A percentile compares a stretch with the other conserved stretches of the same genome.
phyloP scores from a whole-genome alignment of 2,113 vertebrate genomes.

The Gymnobelideus leadbeateri region DNA sequence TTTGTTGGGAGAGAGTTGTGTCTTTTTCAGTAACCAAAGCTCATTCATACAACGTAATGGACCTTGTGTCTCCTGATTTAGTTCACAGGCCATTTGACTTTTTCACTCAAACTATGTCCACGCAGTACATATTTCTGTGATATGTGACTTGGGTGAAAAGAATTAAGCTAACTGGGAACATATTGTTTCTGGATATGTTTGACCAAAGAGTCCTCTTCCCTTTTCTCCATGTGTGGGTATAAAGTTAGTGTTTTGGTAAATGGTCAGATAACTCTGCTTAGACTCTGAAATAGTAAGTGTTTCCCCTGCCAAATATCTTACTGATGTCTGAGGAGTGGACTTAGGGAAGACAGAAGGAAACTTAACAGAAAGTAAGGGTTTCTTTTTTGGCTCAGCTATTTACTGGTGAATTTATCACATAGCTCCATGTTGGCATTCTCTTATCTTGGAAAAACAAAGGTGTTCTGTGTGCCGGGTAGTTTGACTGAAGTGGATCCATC shows the following conservation, averaged over 20 bases:
- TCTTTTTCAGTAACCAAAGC: neutral
- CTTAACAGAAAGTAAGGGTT: neutral
- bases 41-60: constrained; percentile 9
- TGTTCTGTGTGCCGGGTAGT: neutral
- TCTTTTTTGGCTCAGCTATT: neutral
- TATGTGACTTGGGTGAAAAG: constrained; percentile 9
- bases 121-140: neutral
- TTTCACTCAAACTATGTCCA: neutral
- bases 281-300: constrained; percentile 31
- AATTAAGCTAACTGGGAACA: neutral
- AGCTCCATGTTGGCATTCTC: constrained; percentile 18
- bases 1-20: neutral
- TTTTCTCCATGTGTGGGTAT: constrained; percentile 24
- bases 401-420: neutral
- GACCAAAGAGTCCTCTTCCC: constrained; percentile 8
- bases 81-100: neutral
- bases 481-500: neutral
- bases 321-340: constrained; percentile 12
- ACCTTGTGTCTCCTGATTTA: neutral
- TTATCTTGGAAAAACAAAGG: constrained; percentile 8
- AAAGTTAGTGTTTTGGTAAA: neutral
- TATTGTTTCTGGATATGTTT: constrained; percentile 29
- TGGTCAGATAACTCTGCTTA: constrained; percentile 51
- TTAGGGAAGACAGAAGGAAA: constrained; percentile 43
- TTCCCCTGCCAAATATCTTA: constrained; percentile 43